Evolutionary conservation across 2,888 invertebrate genomes (phyloP).

Genomic region (Yponomeuta sedellus): DNA sequence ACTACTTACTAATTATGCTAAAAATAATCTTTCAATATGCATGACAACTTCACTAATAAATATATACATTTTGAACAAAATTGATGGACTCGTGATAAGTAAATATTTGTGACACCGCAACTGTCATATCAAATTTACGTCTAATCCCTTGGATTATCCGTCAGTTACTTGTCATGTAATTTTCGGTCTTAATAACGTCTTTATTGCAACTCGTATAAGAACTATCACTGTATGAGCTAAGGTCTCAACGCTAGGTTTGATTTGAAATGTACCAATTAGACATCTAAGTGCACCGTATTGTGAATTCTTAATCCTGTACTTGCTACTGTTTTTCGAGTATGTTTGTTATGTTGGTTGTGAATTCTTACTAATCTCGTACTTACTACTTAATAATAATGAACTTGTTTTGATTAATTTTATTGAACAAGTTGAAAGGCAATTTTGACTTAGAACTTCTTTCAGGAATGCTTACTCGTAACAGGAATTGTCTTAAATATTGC

Average conservation of each 20-base stretch:
- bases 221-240: neutral
- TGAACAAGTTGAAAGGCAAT: neutral
- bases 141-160: neutral
- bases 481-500: no score
- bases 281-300: neutral
- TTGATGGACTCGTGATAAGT: neutral
- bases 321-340: slow-evolving; percentile 1
- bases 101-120: neutral
- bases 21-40: neutral
- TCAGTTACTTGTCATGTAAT: neutral
- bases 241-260: neutral
- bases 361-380: no score
- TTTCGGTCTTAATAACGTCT: neutral
- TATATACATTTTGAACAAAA: neutral
- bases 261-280: neutral
- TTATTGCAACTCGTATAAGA: neutral
- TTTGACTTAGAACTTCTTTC: neutral
- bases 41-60: neutral
- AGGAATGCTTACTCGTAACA: no score
- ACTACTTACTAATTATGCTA: neutral
- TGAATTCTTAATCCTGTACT: neutral
- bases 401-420: neutral
- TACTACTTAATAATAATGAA: neutral
- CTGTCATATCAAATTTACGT: neutral
- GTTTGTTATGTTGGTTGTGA: no score